Evolutionary conservation across 1,140 invertebrate genomes (phyloP).

Genomic region (Dryas iulia): DNA sequence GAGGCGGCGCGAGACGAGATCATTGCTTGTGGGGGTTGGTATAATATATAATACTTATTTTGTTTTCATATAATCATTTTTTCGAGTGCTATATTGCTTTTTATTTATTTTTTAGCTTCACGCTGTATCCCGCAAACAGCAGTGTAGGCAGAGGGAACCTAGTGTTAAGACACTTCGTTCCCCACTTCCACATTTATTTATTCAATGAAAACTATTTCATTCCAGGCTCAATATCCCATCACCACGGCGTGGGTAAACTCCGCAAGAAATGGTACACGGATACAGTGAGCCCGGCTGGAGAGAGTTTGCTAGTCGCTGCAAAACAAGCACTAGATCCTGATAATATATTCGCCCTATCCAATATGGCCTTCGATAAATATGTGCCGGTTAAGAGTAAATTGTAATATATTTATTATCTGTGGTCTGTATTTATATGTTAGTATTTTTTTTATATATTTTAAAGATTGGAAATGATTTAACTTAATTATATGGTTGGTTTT

Average conservation of each 20-base stretch:
- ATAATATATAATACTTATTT: too few relatives aligned
- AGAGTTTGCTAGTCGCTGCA: conserved; percentile 88
- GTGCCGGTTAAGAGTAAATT: conserved; percentile 60
- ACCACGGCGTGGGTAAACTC: conserved; percentile 97
- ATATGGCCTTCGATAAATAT: conserved; percentile 81
- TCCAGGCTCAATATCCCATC: conserved; percentile 96
- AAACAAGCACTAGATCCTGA: conserved; percentile 95
- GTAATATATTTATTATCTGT: conserved; percentile 28
- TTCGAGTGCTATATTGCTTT: too few relatives aligned
- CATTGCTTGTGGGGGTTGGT: conserved; percentile 88
- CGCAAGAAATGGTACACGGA: conserved; percentile 90
- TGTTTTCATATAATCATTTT: too few relatives aligned
- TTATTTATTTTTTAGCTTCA: too few relatives aligned
- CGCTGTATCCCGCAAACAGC: not conserved
- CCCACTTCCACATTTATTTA: too few relatives aligned
- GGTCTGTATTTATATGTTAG: not conserved
- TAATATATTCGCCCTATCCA: conserved; percentile 95
- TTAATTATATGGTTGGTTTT: too few relatives aligned
- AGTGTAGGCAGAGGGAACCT: not conserved
- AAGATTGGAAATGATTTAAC: too few relatives aligned
- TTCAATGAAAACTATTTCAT: too few relatives aligned
- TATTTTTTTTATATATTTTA: not conserved
- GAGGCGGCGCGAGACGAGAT: conserved; percentile 94
- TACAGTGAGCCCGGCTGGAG: conserved; percentile 88
- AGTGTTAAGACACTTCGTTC: not conserved